phyloP scores from a whole-genome alignment of 1,140 invertebrate genomes.

The Cydia pomonella region DNA sequence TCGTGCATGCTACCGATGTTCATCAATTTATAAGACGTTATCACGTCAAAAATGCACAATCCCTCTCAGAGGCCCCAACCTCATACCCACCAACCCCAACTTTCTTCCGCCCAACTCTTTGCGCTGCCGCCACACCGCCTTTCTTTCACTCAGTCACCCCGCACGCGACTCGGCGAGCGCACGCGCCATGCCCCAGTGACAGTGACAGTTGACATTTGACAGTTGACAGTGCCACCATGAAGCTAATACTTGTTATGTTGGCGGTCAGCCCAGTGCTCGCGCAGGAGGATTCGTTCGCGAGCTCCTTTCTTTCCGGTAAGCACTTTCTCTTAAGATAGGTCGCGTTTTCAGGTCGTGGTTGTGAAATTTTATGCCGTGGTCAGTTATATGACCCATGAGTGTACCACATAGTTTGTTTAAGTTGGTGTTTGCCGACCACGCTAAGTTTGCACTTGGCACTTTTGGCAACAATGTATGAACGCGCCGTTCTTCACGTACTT shows the following conservation, averaged over 20 bases:
- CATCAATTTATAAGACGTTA: no score
- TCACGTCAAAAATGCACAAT: background rate
- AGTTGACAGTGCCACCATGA: conserved; percentile 51
- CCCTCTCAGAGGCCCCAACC: background rate
- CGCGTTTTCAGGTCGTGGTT: conserved; percentile 13
- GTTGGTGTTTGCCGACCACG: background rate
- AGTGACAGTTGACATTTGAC: conserved; percentile 44
- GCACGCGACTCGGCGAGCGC: conserved; percentile 42
- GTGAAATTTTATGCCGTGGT: conserved; percentile 17
- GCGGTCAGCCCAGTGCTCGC: conserved; percentile 42
- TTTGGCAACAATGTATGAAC: no score
- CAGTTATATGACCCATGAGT: conserved; percentile 10
- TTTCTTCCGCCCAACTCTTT: conserved; percentile 36
- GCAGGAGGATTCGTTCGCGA: conserved; percentile 89
- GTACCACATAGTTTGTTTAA: conserved; percentile 9
- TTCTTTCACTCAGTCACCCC: conserved; percentile 46
- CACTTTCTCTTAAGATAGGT: conserved; percentile 32
- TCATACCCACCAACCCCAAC: conserved; percentile 2
- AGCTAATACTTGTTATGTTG: conserved; percentile 48
- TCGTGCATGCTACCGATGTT: no score
- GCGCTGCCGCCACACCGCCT: conserved; percentile 42
- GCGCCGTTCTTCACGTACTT: no score
- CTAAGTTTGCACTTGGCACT: no score
- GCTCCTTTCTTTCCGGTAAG: conserved; percentile 88
- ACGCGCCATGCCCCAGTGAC: conserved; percentile 48